Conservation (phyloP, 2,888 invertebrate genomes). For the Aspidiotus rigidus region DNA sequence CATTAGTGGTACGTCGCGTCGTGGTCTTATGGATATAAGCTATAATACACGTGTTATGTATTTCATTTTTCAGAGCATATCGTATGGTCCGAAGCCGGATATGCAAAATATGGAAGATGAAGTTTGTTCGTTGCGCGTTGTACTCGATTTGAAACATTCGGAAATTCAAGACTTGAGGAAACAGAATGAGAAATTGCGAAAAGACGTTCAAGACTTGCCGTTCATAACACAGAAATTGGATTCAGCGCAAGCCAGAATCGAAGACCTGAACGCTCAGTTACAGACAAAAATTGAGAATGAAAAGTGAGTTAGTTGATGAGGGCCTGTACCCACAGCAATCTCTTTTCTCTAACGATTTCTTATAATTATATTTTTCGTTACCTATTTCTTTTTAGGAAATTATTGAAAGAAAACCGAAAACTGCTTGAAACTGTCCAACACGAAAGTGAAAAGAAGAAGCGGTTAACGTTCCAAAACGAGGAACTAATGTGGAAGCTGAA, state of each 20-base stretch:
- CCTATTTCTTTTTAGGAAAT: conserved; percentile 49
- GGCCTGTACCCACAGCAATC: not conserved
- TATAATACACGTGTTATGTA: too few relatives aligned
- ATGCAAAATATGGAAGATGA: conserved; percentile 52
- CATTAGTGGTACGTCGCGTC: too few relatives aligned
- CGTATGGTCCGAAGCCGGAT: conserved; percentile 15
- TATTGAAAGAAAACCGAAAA: conserved; percentile 60
- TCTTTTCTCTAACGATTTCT: too few relatives aligned
- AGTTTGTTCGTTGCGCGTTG: conserved; percentile 73
- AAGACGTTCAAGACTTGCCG: conserved; percentile 65
- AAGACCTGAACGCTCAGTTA: conserved; percentile 70
- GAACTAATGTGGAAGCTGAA: conserved; percentile 78
- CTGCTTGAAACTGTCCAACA: conserved; percentile 64
- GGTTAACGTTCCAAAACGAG: conserved; percentile 74
- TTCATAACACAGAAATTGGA: conserved; percentile 64
- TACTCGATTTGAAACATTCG: conserved; percentile 76
- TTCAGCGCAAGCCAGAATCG: conserved; percentile 68
- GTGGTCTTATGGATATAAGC: too few relatives aligned
- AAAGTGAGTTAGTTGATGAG: conserved; percentile 50
- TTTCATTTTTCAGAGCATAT: too few relatives aligned
- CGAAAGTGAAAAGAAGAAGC: conserved; percentile 66
- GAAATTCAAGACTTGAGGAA: conserved; percentile 71
- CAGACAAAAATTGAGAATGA: conserved; percentile 62
- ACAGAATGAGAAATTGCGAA: conserved; percentile 57
- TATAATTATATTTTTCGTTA: not conserved